Evolutionary conservation across 2,113 vertebrate genomes (phyloP), one percentile per base, ranked within the genome.

Genomic region (Apaloderma vittatum): DNA sequence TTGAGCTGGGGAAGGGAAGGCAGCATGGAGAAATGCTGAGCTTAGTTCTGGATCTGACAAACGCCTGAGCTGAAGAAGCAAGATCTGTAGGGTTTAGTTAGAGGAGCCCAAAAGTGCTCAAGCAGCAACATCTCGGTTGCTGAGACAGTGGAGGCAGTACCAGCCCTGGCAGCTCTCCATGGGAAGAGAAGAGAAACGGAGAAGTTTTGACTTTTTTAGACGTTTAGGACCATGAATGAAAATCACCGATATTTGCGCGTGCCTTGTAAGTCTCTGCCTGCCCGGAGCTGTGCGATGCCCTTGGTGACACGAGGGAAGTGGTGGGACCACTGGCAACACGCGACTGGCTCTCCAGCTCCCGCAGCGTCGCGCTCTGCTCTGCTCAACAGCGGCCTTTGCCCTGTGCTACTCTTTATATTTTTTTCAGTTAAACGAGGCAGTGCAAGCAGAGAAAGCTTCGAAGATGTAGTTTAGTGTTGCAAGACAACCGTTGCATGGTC

Each of bases 201-300:
- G 74, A 54, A 63, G 20, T 30, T 45, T n/a, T n/a, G n/a, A n/a
- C n/a, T n/a, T n/a, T n/a, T n/a, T n/a, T n/a, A n/a, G 79, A 30
- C 20, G 29, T 90, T 96, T 46, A 52, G 49, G 77, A 73, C 75
- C 22, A 76, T 0, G 2, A 65, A 36, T 9, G 12, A 11, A 45
- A 59, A 93, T 27, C 58, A 4, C 0, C 16, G 8, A 5, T 84
- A 51, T 82, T 36, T 61, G 37, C 30, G 49, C 46, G 9, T 81
- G 37, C 29, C 17, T 63, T 54, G 66, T 4, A 48, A 43, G 43
- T 36, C 54, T 46, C 8, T 43, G 13, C 57, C 49, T 37, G 13
- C 16, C 16, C 72, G 32, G 16, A 82, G 68, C 18, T 6, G 0
- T 4, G 19, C 0, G 0, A 15, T 62, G 55, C 36, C 0, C 0